Conservation (phyloP, 1,140 invertebrate genomes). For the Leptestheria dahalacensis region DNA sequence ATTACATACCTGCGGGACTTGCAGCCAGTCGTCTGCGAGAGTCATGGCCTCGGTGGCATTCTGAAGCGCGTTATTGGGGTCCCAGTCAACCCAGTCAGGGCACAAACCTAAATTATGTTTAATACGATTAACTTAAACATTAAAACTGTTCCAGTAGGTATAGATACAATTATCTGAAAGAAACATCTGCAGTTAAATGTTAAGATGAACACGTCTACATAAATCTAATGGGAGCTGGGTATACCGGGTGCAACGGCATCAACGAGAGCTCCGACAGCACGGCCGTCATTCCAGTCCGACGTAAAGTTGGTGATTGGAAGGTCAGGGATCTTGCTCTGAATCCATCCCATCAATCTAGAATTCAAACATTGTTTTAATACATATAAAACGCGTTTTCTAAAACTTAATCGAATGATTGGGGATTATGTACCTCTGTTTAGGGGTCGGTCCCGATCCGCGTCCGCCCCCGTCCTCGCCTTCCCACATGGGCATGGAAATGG, state of each 20-base stretch:
- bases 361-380: not conserved
- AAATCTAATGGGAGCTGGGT: too few relatives aligned
- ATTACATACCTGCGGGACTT: conserved; percentile 70
- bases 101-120: conserved; percentile 45
- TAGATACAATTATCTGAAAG: too few relatives aligned
- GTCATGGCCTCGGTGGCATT: conserved; percentile 87
- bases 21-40: conserved; percentile 77
- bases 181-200: too few relatives aligned
- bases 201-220: too few relatives aligned
- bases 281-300: conserved; percentile 83
- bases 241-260: conserved; percentile 68
- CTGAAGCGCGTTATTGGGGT: conserved; percentile 64
- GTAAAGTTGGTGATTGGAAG: conserved; percentile 82
- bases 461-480: conserved; percentile 42
- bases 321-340: conserved; percentile 68
- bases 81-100: conserved; percentile 81
- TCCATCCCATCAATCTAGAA: conserved; percentile 73
- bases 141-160: too few relatives aligned
- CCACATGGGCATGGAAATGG: conserved; percentile 90
- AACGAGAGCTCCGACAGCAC: conserved; percentile 77
- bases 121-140: conserved; percentile 8
- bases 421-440: conserved; percentile 56
- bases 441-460: conserved; percentile 50
- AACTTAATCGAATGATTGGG: too few relatives aligned
- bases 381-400: too few relatives aligned